A percentile compares a stretch with the other conserved stretches of the same genome.
Evolutionary conservation across 2,797 vertebrate genomes (phyloP).

Genomic region (Bradypodion ventrale): DNA sequence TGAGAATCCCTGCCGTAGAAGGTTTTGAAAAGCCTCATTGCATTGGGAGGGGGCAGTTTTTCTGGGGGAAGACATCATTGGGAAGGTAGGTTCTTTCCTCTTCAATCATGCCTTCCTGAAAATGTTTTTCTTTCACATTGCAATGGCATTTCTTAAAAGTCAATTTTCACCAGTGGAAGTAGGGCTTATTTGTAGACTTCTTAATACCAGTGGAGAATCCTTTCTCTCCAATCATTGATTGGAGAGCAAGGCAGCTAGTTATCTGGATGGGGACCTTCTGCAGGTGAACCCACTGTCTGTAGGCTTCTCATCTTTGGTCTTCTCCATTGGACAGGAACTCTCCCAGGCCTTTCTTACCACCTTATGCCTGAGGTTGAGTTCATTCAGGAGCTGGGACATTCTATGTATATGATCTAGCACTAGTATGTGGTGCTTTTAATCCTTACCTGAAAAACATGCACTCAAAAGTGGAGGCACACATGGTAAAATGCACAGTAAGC

Average conservation of each 20-base stretch:
- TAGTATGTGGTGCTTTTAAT: not conserved
- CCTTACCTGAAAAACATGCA: too few species aligned
- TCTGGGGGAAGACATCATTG: not conserved
- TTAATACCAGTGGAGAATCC: not conserved
- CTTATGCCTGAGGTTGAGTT: not conserved
- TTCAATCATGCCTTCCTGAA: not conserved
- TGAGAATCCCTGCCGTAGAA: too few species aligned
- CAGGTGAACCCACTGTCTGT: not conserved
- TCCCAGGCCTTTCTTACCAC: not conserved
- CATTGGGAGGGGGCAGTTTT: not conserved
- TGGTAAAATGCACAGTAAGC: not conserved
- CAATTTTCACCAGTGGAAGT: not conserved
- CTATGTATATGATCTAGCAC: not conserved
- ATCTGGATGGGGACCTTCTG: not conserved
- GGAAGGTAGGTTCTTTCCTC: not conserved
- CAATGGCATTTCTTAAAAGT: not conserved
- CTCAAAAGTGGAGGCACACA: too few species aligned
- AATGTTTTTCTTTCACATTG: not conserved
- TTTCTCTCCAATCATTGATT: not conserved
- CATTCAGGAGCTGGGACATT: not conserved
- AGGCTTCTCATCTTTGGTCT: not conserved
- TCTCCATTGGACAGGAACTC: not conserved
- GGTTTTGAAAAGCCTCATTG: not conserved
- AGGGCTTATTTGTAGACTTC: not conserved
- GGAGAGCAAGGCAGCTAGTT: not conserved